A percentile compares a stretch with the other conserved stretches of the same genome.
These are phyloP conservation scores for Gouania willdenowi DNA, from an alignment of 2,797 vertebrate species.

Conservation along the genomic window DNA sequence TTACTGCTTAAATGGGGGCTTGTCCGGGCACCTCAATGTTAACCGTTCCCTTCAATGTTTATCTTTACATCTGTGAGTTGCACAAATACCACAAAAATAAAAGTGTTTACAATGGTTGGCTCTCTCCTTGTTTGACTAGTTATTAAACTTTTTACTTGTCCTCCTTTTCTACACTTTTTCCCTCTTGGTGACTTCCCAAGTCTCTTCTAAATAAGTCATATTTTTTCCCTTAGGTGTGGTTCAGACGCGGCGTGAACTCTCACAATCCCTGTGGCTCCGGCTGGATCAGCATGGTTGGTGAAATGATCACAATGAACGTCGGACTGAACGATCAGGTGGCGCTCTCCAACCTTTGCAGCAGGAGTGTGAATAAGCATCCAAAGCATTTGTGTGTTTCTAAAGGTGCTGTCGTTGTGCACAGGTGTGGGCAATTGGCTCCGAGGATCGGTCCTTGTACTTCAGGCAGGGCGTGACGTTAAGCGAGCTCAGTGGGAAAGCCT, in stretches of 20 bases:
- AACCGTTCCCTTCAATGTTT: too few species aligned
- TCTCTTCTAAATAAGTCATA: neutral
- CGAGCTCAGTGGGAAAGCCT: conserved; percentile 92
- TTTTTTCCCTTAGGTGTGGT: conserved; percentile 85
- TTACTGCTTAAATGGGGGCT: too few species aligned
- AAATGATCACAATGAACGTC: conserved; percentile 92
- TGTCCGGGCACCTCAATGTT: too few species aligned
- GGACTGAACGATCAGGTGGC: conserved; percentile 93
- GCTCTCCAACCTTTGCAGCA: too few species aligned
- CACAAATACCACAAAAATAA: too few species aligned
- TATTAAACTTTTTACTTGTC: too few species aligned
- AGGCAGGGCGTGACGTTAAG: conserved; percentile 90
- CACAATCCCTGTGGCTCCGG: conserved; percentile 94
- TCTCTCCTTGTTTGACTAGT: too few species aligned
- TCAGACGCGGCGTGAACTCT: conserved; percentile 91
- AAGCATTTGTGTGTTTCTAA: neutral
- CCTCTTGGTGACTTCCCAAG: too few species aligned
- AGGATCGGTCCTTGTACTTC: conserved; percentile 86
- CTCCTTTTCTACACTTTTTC: too few species aligned
- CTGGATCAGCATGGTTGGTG: conserved; percentile 96
- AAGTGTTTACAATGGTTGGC: too few species aligned
- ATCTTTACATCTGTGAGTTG: too few species aligned
- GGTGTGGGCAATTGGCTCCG: conserved; percentile 88
- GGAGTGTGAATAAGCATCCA: too few species aligned
- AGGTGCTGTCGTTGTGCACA: conserved; percentile 37